phyloP scores from a whole-genome alignment of 2,797 vertebrate genomes.

The Gobionotothen gibberifrons region DNA sequence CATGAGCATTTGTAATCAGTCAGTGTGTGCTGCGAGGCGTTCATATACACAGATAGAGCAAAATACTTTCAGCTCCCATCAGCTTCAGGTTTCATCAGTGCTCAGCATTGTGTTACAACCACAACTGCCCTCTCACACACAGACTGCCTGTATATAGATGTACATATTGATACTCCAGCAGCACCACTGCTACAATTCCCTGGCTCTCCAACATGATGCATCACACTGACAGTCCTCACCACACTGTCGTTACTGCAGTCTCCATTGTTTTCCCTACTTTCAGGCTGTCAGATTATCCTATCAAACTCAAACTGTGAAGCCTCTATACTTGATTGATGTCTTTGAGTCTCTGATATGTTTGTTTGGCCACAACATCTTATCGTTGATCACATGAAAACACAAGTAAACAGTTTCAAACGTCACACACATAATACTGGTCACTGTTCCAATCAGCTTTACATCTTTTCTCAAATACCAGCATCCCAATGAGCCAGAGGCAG shows the following conservation, averaged over 20 bases:
- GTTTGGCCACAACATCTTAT: slow-evolving; percentile 3
- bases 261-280: slow-evolving; percentile 57
- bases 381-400: slow-evolving; percentile 15
- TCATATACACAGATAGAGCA: slow-evolving; percentile 56
- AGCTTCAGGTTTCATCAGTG: slow-evolving; percentile 66
- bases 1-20: slow-evolving; percentile 31
- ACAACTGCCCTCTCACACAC: slow-evolving; percentile 19
- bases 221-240: slow-evolving; percentile 50
- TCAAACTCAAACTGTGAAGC: slow-evolving; percentile 47
- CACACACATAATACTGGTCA: neutral
- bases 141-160: slow-evolving; percentile 33
- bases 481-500: slow-evolving; percentile 7
- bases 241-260: slow-evolving; percentile 51
- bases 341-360: slow-evolving; percentile 28
- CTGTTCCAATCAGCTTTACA: neutral
- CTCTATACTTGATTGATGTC: slow-evolving; percentile 30
- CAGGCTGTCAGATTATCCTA: slow-evolving; percentile 45
- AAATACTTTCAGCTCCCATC: slow-evolving; percentile 60
- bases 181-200: slow-evolving; percentile 22
- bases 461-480: slow-evolving; percentile 4
- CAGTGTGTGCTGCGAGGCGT: slow-evolving; percentile 45
- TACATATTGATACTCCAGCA: slow-evolving; percentile 28
- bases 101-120: slow-evolving; percentile 60
- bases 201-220: slow-evolving; percentile 53
- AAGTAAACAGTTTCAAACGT: neutral